These are phyloP conservation scores for Tricholauxania praeusta DNA, from an alignment of 2,888 invertebrate genomes.

Conservation along the genomic window DNA sequence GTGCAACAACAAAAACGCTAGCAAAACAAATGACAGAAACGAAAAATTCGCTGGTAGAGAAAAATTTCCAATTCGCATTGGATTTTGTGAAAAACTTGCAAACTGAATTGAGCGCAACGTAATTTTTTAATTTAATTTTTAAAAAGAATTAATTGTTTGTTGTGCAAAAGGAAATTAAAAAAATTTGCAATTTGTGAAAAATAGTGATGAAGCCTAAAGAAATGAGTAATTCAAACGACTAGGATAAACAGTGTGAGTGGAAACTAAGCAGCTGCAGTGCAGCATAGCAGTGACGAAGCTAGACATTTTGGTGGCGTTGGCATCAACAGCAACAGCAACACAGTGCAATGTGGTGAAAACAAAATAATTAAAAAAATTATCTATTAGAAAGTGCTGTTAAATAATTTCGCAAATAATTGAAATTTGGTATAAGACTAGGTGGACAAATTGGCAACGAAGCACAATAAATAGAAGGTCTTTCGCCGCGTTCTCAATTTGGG, in stretches of 20 bases:
- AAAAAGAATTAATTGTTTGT: too few relatives aligned
- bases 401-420: too few relatives aligned
- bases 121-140: too few relatives aligned
- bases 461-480: neutral
- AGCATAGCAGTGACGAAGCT: too few relatives aligned
- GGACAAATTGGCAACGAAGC: too few relatives aligned
- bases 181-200: neutral
- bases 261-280: neutral
- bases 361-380: too few relatives aligned
- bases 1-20: constrained; percentile 2
- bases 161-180: neutral
- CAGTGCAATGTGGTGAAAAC: too few relatives aligned
- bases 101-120: neutral
- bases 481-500: constrained; percentile 1
- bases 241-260: neutral
- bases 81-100: neutral
- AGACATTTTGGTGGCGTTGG: neutral
- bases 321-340: too few relatives aligned
- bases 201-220: too few relatives aligned
- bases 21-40: neutral
- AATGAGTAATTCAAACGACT: too few relatives aligned
- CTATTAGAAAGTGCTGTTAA: too few relatives aligned
- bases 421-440: too few relatives aligned
- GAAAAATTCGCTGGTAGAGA: constrained; percentile 23
- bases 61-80: constrained; percentile 10